A percentile compares a stretch with the other conserved stretches of the same genome.
These are phyloP conservation scores for Porites evermanni DNA, from an alignment of 92 coral and sea anemone species.

Conservation along the genomic window DNA sequence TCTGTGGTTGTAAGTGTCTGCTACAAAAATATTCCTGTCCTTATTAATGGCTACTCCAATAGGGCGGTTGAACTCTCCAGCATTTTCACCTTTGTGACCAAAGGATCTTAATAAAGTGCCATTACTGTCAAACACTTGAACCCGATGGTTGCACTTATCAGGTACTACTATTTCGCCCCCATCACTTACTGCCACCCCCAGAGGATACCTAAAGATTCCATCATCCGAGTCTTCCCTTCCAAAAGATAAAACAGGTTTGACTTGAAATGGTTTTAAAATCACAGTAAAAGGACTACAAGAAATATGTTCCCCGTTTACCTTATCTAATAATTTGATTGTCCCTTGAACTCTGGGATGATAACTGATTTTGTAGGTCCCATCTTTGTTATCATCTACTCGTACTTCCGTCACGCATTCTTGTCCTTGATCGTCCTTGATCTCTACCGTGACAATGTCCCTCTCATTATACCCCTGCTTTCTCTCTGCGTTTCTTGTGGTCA, in stretches of 20 bases:
- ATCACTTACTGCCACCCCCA: conserved; percentile 9
- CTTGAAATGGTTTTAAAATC: not conserved
- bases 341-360: conserved; percentile 4
- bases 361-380: not conserved
- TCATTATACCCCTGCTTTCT: not conserved
- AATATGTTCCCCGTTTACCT: not conserved
- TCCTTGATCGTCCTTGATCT: not conserved
- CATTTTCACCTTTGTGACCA: too few species aligned
- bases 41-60: too few species aligned
- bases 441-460: not conserved
- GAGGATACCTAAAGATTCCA: not conserved
- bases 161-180: conserved; percentile 8
- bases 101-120: too few species aligned
- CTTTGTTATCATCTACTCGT: not conserved
- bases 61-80: too few species aligned
- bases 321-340: not conserved
- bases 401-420: not conserved
- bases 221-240: not conserved
- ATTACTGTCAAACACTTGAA: too few species aligned
- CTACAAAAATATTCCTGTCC: too few species aligned
- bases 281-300: not conserved
- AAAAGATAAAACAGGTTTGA: not conserved
- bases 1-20: not conserved
- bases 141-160: not conserved
- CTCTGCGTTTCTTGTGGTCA: not conserved